A percentile compares a stretch with the other conserved stretches of the same genome.
Conservation (phyloP, 2,797 vertebrate species). For the Poecilia wingei region DNA sequence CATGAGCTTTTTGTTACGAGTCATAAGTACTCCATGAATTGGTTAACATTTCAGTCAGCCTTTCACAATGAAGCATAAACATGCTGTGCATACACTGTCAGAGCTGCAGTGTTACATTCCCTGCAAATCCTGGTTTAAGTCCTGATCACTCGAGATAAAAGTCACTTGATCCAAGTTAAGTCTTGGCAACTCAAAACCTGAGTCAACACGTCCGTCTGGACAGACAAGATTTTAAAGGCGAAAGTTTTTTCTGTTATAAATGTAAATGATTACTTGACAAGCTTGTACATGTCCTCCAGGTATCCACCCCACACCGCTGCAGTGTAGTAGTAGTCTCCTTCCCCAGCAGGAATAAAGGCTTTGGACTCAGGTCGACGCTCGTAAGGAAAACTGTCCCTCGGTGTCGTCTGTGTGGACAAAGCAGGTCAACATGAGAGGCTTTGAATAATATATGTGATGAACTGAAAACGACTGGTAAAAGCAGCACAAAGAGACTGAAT, state of each 20-base stretch:
- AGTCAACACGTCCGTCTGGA: background rate
- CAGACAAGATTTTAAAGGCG: background rate
- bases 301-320: slow-evolving; percentile 78
- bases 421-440: background rate
- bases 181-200: background rate
- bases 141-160: background rate
- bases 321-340: slow-evolving; percentile 85
- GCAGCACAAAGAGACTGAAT: background rate
- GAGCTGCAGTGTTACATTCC: background rate
- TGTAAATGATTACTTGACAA: slow-evolving; percentile 62
- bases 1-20: background rate
- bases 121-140: background rate
- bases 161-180: background rate
- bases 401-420: slow-evolving; percentile 13
- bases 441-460: background rate
- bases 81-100: background rate
- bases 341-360: slow-evolving; percentile 72
- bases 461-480: background rate
- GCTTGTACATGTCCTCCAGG: slow-evolving; percentile 69
- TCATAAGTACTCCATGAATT: background rate
- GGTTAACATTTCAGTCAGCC: background rate
- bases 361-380: slow-evolving; percentile 75
- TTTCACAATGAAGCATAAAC: background rate
- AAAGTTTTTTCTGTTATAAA: no score
- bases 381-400: slow-evolving; percentile 68